phyloP scores from a whole-genome alignment of 2,113 vertebrate genomes.

The Tachysurus vachellii region DNA sequence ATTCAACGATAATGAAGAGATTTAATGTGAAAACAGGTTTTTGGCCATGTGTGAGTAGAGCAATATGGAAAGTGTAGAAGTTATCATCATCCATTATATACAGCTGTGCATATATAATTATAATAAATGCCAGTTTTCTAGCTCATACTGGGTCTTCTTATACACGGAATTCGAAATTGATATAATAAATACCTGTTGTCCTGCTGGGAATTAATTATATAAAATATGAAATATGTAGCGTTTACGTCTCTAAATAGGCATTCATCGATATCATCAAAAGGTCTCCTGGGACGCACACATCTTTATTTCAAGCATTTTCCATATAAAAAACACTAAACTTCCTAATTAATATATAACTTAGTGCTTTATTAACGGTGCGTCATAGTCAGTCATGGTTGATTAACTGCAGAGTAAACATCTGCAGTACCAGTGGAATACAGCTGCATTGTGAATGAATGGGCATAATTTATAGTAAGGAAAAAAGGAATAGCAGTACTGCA shows the following conservation, averaged over 20 bases:
- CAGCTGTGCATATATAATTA: neutral
- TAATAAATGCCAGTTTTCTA: neutral
- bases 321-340: neutral
- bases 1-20: neutral
- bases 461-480: neutral
- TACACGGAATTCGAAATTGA: neutral
- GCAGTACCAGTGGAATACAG: neutral
- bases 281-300: neutral
- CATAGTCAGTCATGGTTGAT: neutral
- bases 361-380: neutral
- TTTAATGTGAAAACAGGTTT: neutral
- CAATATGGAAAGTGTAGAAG: neutral
- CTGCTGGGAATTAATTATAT: neutral
- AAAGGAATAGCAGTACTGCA: slow-evolving; percentile 2
- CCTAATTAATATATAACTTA: neutral
- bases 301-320: neutral
- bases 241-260: neutral
- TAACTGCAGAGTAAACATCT: slow-evolving; percentile 15
- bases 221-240: neutral
- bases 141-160: too few relatives aligned
- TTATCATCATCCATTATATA: neutral
- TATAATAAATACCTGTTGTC: neutral
- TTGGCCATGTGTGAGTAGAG: neutral
- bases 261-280: neutral
- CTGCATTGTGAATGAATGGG: neutral